Evolutionary conservation across 2,888 invertebrate genomes (phyloP).

Genomic region (Lepidonotus clava): DNA sequence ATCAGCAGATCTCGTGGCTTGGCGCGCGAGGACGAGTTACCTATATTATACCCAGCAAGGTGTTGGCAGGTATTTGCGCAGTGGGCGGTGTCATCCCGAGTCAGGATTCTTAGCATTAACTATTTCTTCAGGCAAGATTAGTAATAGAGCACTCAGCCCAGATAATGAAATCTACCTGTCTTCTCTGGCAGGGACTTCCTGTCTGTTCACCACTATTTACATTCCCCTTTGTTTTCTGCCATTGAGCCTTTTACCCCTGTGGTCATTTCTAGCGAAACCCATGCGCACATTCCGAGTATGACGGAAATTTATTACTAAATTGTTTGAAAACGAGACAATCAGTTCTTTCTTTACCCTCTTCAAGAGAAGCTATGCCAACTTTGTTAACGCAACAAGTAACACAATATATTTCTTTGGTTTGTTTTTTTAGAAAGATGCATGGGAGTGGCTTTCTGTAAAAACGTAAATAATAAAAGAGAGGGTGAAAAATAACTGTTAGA

Average conservation of each 20-base stretch:
- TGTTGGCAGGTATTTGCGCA: background rate
- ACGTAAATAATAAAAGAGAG: too few species aligned
- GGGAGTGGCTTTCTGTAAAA: too few species aligned
- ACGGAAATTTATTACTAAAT: background rate
- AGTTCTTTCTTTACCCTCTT: background rate
- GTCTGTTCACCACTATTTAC: conserved; percentile 42
- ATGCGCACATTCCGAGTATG: background rate
- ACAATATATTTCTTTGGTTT: too few species aligned
- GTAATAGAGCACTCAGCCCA: background rate
- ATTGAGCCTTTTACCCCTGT: conserved; percentile 23
- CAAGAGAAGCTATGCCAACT: too few species aligned
- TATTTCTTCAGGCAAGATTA: conserved; percentile 25
- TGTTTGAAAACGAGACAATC: background rate
- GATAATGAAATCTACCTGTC: conserved; percentile 48
- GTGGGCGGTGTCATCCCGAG: conserved; percentile 36
- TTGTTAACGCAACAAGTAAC: too few species aligned
- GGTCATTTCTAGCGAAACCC: conserved; percentile 9
- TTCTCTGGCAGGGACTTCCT: conserved; percentile 26
- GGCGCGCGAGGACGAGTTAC: background rate
- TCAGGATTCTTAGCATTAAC: conserved; percentile 38
- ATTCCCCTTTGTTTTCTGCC: conserved; percentile 32
- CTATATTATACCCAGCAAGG: background rate
- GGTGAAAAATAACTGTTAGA: too few species aligned
- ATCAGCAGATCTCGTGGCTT: background rate
- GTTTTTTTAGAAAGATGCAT: too few species aligned